phyloP scores from a whole-genome alignment of 2,797 vertebrate genomes.

The Menidia menidia region DNA sequence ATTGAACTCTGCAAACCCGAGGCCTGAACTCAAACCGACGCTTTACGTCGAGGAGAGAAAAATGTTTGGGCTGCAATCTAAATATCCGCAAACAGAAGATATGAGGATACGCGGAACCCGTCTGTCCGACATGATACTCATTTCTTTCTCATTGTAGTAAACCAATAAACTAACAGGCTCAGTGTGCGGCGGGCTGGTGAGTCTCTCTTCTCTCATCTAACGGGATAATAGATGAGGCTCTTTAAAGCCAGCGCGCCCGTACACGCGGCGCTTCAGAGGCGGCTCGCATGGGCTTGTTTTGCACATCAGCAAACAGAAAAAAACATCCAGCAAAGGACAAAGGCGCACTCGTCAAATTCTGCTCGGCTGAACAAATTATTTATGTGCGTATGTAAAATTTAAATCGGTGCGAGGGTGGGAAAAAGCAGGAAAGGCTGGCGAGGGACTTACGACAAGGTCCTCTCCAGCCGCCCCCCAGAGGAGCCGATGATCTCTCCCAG shows the following conservation, averaged over 20 bases:
- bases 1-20: slow-evolving; percentile 21
- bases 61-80: background rate
- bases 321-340: slow-evolving; percentile 35
- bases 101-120: background rate
- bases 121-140: background rate
- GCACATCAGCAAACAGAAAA: slow-evolving; percentile 30
- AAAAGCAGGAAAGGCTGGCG: background rate
- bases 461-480: slow-evolving; percentile 90
- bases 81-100: slow-evolving; percentile 5
- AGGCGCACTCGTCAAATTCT: slow-evolving; percentile 28
- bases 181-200: slow-evolving; percentile 8
- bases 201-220: slow-evolving; percentile 22
- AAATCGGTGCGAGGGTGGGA: background rate
- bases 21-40: background rate
- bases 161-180: slow-evolving; percentile 18
- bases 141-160: slow-evolving; percentile 4
- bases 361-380: slow-evolving; percentile 37
- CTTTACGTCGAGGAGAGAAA: background rate
- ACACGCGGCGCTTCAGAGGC: slow-evolving; percentile 23
- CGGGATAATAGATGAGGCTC: slow-evolving; percentile 41
- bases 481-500: slow-evolving; percentile 97
- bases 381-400: slow-evolving; percentile 30
- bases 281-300: slow-evolving; percentile 33
- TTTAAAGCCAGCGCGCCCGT: slow-evolving; percentile 36
- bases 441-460: slow-evolving; percentile 90